Evolutionary conservation across 2,797 vertebrate genomes (phyloP), one percentile per base, ranked within the genome.

Genomic region (Pygocentrus nattereri): DNA sequence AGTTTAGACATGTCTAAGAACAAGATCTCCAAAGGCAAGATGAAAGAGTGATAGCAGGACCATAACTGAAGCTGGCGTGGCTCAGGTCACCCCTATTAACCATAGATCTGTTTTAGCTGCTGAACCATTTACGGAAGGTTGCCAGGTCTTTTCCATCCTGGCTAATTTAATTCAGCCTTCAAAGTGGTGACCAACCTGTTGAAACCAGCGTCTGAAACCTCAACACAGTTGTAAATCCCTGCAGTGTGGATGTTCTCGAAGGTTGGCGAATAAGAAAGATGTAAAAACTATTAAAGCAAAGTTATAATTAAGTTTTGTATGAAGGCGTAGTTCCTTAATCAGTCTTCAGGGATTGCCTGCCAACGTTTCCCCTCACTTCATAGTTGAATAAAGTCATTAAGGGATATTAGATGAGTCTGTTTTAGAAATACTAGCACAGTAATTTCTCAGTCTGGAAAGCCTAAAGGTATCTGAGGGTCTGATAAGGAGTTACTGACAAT

Each of bases 311-410:
- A 47, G 38, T 47, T 12, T 2, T 44, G 41, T 44, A 23, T 69
- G 7, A 69, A 69, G 38, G 47, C 38, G 69, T 69, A 8, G 64
- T n/a, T 68, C 16, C 27, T 64, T 64, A 65, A 69, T 69, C 21
- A 47, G 38, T 47, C 38, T 47, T 47, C 5, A 47, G 65, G 38
- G 65, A 47, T 13, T 47, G 21, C 19, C 38, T 68, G 31, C 69
- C 65, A 44, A n/a, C 23, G n/a, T 15, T 13, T 27, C 38, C 65
- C 6, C n/a, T 11, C 38, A 23, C 21, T n/a, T 44, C 7, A 52
- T 30, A 21, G 25, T 15, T 52, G 18, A 50, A 71, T 71, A 31
- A 69, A 49, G 67, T 49, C 19, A 41, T 65, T 67, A 71, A 52
- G n/a, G 15, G 4, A 30, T 50, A 52, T 30, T 52, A 30, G 25